Base-by-base conservation (phyloP, 2,888 invertebrate species). In the Dorcus hopei region DNA sequence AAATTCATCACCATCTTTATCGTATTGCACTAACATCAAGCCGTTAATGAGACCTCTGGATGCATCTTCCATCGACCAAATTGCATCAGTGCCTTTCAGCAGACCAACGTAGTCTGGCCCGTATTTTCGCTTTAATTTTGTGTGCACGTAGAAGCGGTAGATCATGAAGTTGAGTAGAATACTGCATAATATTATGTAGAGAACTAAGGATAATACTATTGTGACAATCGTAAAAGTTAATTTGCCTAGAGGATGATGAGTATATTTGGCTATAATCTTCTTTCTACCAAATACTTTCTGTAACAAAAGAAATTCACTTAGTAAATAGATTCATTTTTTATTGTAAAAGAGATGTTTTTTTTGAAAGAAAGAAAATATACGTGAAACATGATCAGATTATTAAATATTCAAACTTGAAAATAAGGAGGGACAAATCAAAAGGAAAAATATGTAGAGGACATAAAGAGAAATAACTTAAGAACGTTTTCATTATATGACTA, bases 1-100 rank as follows among this genome's bases (percentile, higher is more conserved):
- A 38, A 54, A 54, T 9, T 45, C 47, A n/a, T 54, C 54, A 6
- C 45, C 45, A 26, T 54, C 45, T 9, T 33, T 9, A 16, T 38
- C 47, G 16, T 38, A 45, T 33, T 54, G 47, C n/a, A 54, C 47
- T 23, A 54, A 9, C 54, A 54, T 54, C 9, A 54, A 9, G 3
- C 54, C 54, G 11, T 54, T 54, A 38, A 54, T 39, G 6, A 54
- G 11, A 4, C 54, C 54, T 47, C 54, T 33, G 38, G 54, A 54
- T 11, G 45, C 9, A 19, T 54, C 54, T 48, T 54, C 54, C 9
- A 47, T 54, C 14, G 54, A 45, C 54, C 54, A 54, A 11, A 54
- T 9, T 7, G 38, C 47, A 39, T 54, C 54, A 4, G 54, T 16
- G 19, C 47, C 54, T 26, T 54, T 38, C 38, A 54, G 26, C 19